Conservation (phyloP, 2,113 vertebrate species). For the Callospermophilus lateralis region DNA sequence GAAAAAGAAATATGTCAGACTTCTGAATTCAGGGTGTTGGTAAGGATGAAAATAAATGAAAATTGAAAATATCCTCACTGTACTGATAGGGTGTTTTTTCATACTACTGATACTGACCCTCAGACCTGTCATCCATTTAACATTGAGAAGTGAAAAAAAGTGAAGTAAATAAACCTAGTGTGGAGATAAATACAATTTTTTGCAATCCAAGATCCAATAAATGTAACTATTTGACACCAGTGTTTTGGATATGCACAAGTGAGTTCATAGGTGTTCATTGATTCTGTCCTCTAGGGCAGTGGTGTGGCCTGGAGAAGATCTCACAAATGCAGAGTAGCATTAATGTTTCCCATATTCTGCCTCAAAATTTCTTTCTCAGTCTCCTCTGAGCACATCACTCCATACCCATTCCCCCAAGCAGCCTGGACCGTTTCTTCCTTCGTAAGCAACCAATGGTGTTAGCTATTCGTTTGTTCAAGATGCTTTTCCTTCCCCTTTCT, state of each 20-base stretch:
- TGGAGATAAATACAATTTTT: neutral
- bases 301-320: neutral
- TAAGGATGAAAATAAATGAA: conserved; percentile 57
- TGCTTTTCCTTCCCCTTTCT: neutral
- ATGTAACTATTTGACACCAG: neutral
- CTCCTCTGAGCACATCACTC: neutral
- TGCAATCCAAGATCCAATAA: neutral
- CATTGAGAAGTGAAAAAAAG: neutral
- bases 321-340: neutral
- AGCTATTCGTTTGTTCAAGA: neutral
- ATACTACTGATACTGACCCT: neutral
- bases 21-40: conserved; percentile 15
- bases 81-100: neutral
- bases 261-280: neutral
- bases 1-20: conserved; percentile 43
- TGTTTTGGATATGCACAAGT: neutral
- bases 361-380: neutral
- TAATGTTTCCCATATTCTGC: neutral
- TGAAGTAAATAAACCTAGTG: neutral
- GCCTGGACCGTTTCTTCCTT: neutral
- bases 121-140: neutral
- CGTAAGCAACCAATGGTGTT: neutral
- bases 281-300: neutral
- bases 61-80: conserved; percentile 18
- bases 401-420: neutral